Percentiles rank a stretch among this genome's conserved stretches.
Evolutionary conservation across 23 tunicate genomes (phyloP).

Genomic region (Trididemnum miniatum): DNA sequence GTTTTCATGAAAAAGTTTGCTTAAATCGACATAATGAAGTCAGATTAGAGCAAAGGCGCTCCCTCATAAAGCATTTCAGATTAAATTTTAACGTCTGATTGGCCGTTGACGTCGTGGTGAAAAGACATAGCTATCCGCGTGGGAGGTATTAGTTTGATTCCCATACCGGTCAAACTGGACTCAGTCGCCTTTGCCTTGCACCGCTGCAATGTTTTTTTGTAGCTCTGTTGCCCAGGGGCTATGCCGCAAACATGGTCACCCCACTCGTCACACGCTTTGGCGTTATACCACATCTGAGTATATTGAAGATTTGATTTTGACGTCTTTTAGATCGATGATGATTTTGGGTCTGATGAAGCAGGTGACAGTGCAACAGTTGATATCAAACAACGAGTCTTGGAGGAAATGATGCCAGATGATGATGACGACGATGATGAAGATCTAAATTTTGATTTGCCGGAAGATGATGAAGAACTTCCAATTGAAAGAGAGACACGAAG

Average conservation of each 20-base stretch:
- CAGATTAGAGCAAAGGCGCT: too few species aligned
- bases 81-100: too few species aligned
- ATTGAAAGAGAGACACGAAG: slow-evolving; percentile 58
- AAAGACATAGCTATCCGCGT: too few species aligned
- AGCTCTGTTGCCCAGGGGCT: too few species aligned
- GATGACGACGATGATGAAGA: slow-evolving; percentile 37
- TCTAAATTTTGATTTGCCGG: slow-evolving; percentile 31
- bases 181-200: neutral
- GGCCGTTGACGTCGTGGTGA: too few species aligned
- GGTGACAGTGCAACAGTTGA: slow-evolving; percentile 39
- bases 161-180: neutral
- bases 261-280: too few species aligned
- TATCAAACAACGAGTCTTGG: slow-evolving; percentile 49
- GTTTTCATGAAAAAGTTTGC: too few species aligned
- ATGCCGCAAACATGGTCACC: too few species aligned
- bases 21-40: too few species aligned
- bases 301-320: neutral
- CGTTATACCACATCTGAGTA: neutral
- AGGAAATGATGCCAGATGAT: slow-evolving; percentile 67
- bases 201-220: neutral
- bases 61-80: too few species aligned
- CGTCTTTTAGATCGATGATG: slow-evolving; percentile 42
- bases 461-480: slow-evolving; percentile 40
- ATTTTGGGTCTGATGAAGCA: slow-evolving; percentile 34
- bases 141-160: neutral